A percentile compares a stretch with the other conserved stretches of the same genome.
These are phyloP conservation scores for Parazoanthus darwini DNA, from an alignment of 92 coral and sea anemone genomes.

Conservation along the genomic window DNA sequence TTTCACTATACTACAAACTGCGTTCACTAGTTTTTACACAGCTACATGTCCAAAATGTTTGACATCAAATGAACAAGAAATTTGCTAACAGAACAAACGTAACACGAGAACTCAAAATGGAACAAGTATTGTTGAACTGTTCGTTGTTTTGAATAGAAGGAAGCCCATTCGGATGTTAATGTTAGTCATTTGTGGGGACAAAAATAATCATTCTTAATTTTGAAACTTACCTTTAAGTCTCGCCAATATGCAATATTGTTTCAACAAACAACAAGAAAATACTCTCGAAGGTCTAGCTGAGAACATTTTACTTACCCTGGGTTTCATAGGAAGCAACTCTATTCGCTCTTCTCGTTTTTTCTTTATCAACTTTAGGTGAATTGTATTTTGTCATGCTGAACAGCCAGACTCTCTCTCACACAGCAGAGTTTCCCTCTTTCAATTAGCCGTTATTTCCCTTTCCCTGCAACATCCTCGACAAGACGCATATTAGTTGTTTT, in stretches of 20 bases:
- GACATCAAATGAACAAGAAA: not conserved
- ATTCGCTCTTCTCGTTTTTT: slow-evolving; percentile 24
- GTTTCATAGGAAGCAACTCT: slow-evolving; percentile 34
- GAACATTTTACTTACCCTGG: slow-evolving; percentile 1
- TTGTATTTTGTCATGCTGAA: slow-evolving; percentile 14
- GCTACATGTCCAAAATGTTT: not conserved
- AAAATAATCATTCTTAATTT: not conserved
- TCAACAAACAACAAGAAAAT: not conserved
- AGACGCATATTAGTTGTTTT: not conserved
- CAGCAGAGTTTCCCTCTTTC: slow-evolving; percentile 5
- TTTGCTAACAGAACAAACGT: not conserved
- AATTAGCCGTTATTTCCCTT: not conserved
- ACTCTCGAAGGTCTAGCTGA: not conserved
- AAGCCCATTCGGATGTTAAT: not conserved
- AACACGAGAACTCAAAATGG: not conserved
- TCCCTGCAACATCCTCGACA: not conserved
- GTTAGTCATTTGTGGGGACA: not conserved
- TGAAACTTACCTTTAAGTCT: not conserved
- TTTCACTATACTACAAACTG: not conserved
- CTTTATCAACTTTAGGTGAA: slow-evolving; percentile 24
- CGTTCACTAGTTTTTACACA: not conserved
- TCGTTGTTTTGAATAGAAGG: not conserved
- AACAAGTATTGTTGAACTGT: not conserved
- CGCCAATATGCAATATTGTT: not conserved
- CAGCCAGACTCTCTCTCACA: not conserved